These are phyloP conservation scores for Ophioninae sp. DNA, from an alignment of 2,888 invertebrate genomes.

Conservation along the genomic window DNA sequence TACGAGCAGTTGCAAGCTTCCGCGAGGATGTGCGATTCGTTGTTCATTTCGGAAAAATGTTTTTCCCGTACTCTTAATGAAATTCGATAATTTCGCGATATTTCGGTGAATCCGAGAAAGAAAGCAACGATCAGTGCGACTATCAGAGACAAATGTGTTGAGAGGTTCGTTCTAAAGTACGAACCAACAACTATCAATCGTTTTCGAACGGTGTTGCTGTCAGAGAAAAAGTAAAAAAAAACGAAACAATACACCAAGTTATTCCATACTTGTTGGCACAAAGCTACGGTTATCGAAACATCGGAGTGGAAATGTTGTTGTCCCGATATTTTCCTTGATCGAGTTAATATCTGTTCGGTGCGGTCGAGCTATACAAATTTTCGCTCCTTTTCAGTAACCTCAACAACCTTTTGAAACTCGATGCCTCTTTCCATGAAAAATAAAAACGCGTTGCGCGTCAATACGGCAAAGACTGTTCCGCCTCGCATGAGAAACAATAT, in stretches of 20 bases:
- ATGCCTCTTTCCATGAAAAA: slow-evolving; percentile 51
- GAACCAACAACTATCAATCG: slow-evolving; percentile 27
- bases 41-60: slow-evolving; percentile 64
- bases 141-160: slow-evolving; percentile 15
- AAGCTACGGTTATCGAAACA: not conserved
- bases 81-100: slow-evolving; percentile 64
- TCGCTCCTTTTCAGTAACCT: slow-evolving; percentile 60
- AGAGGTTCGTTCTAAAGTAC: slow-evolving; percentile 31
- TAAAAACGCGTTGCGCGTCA: slow-evolving; percentile 46
- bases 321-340: slow-evolving; percentile 1
- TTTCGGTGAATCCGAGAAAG: slow-evolving; percentile 48
- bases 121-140: slow-evolving; percentile 2
- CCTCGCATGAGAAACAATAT: not conserved
- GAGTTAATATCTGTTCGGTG: slow-evolving; percentile 7
- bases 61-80: slow-evolving; percentile 66
- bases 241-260: slow-evolving; percentile 44
- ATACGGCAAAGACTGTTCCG: slow-evolving; percentile 40
- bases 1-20: slow-evolving; percentile 53
- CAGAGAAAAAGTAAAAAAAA: slow-evolving; percentile 52
- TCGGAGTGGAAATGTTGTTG: not conserved
- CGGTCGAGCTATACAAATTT: slow-evolving; percentile 20
- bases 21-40: slow-evolving; percentile 49
- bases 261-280: slow-evolving; percentile 3
- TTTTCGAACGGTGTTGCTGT: slow-evolving; percentile 58
- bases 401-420: slow-evolving; percentile 52